Conservation (phyloP, 1,140 invertebrate genomes). For the Caenorhabditis tropicalis region DNA sequence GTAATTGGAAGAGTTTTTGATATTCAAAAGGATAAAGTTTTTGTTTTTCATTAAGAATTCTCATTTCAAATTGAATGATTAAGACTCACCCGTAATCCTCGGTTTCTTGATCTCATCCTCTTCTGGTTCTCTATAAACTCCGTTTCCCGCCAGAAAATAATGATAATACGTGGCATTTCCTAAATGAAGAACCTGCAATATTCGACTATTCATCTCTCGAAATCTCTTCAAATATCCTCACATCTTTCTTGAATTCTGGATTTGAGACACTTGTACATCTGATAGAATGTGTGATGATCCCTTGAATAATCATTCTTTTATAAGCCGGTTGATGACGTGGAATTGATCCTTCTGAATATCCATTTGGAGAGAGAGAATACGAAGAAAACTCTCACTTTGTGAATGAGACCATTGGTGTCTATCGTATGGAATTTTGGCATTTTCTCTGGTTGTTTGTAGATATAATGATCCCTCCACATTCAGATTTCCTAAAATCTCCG, state of each 20-base stretch:
- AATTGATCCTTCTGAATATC: neutral
- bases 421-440: neutral
- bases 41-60: too few species aligned
- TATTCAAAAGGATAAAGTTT: neutral
- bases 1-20: neutral
- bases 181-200: neutral
- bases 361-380: neutral
- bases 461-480: neutral
- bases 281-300: neutral
- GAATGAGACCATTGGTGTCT: slow-evolving; percentile 3
- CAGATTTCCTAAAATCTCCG: neutral
- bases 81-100: neutral
- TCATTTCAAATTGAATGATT: too few species aligned
- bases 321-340: slow-evolving; percentile 9
- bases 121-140: neutral
- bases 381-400: neutral
- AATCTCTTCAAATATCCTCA: neutral
- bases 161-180: neutral
- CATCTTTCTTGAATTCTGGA: neutral
- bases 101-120: neutral
- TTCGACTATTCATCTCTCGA: neutral
- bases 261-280: neutral
- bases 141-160: neutral
- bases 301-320: slow-evolving; percentile 5
- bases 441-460: neutral